Conservation (phyloP, 2,113 vertebrate species). For the Egretta garzetta region DNA sequence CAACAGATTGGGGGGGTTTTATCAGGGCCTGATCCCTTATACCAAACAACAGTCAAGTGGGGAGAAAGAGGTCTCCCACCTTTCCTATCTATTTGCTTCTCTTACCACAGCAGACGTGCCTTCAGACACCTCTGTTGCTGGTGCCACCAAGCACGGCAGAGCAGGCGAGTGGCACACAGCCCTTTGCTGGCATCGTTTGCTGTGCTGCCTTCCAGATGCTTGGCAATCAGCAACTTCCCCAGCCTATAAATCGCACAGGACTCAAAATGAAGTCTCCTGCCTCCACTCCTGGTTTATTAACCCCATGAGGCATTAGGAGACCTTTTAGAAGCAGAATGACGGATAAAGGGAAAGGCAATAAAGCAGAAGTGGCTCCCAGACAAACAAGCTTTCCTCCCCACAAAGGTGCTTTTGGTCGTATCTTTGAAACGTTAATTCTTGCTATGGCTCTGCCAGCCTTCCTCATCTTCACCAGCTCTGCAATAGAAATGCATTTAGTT, state of each 20-base stretch:
- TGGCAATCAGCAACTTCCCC: neutral
- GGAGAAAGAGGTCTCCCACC: neutral
- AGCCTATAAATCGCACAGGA: neutral
- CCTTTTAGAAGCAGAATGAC: neutral
- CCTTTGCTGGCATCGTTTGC: neutral
- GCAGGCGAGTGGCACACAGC: neutral
- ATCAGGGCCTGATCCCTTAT: neutral
- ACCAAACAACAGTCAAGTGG: neutral
- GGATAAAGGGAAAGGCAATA: neutral
- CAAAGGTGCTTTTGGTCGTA: neutral
- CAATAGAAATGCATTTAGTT: neutral
- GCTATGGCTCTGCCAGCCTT: neutral
- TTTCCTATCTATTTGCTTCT: neutral
- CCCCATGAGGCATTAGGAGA: neutral
- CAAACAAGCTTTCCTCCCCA: neutral
- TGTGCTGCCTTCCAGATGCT: neutral
- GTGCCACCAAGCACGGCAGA: neutral
- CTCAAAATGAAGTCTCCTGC: conserved; percentile 28
- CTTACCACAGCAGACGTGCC: neutral
- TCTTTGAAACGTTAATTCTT: neutral
- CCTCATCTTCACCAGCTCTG: neutral
- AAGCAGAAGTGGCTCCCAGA: neutral
- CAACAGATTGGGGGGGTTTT: neutral
- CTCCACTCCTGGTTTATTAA: conserved; percentile 27
- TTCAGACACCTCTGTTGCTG: neutral